Evolutionary conservation across 2,888 invertebrate genomes (phyloP).

Genomic region (Mellilla xanthometata): DNA sequence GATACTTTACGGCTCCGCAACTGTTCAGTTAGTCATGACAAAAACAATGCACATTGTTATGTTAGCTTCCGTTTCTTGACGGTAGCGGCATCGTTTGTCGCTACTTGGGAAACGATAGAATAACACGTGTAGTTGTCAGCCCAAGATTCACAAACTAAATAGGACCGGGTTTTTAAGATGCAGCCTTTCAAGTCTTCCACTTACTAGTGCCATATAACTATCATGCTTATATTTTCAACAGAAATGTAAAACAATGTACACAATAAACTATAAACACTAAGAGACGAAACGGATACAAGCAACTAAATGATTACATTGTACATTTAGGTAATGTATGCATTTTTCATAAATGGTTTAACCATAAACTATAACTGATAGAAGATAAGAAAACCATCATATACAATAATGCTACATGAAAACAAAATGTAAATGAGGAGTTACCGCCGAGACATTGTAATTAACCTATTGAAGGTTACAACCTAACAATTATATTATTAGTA

Average conservation of each 20-base stretch:
- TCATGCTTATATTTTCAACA: too few species aligned
- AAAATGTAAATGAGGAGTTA: too few species aligned
- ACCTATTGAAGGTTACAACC: too few species aligned
- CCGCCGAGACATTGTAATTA: too few species aligned
- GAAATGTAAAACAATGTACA: neutral
- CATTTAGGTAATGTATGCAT: too few species aligned
- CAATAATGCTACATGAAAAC: too few species aligned
- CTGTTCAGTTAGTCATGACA: slow-evolving; percentile 25
- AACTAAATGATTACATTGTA: slow-evolving; percentile 5
- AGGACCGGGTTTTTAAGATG: too few species aligned
- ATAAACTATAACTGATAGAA: neutral
- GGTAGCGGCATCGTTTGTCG: neutral
- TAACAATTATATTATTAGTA: too few species aligned
- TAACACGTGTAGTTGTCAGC: too few species aligned
- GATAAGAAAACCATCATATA: neutral
- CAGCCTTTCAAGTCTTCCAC: too few species aligned
- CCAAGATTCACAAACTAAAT: too few species aligned
- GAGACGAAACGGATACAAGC: slow-evolving; percentile 5
- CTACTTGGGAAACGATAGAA: neutral
- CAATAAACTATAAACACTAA: neutral
- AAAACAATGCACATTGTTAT: slow-evolving; percentile 15
- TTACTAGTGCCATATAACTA: too few species aligned
- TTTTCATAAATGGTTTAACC: slow-evolving; percentile 4
- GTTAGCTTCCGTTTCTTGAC: neutral
- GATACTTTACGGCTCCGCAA: slow-evolving; percentile 29